Base-by-base conservation (phyloP, 2,113 vertebrate genomes). In the Cyphomyrus discorhynchus region DNA sequence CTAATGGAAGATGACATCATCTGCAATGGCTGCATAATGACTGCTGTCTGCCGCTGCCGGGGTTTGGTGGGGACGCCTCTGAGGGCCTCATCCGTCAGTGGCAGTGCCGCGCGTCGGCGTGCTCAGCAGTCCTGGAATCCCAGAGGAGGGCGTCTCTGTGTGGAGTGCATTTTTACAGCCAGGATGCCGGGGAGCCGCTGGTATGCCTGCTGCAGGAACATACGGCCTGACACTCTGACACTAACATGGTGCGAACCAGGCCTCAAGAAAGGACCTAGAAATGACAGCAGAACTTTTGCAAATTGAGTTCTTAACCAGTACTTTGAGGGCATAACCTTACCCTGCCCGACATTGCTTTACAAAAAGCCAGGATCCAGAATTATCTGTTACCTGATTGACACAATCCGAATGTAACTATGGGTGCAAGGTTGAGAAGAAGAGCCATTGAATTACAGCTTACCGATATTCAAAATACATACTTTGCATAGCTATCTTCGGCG, bases 1-100 rank as follows among this genome's bases (percentile, higher is more conserved):
- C 82, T 47, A 84, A 84, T 84, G 45, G 42, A 84, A 84, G 24
- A 84, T 47, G 82, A 84, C 82, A n/a, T 83, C 80, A 21, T 46
- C 42, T 47, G 45, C 80, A 46, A n/a, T 24, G 39, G 80, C 82
- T 46, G 82, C 82, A 84, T 47, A 84, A 84, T 24, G 42, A 84
- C 82, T n/a, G 45, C 82, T 84, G 82, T 11, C 82, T n/a, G 45
- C 82, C 9, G 82, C 45, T 45, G 19, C 77, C 39, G 31, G 77
- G 17, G 35, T 45, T 21, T n/a, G 45, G 17, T 21, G 9, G n/a
- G 80, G 80, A 84, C 19, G 42, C 21, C 42, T n/a, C 80, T 84
- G 35, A 84, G 19, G 35, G 8, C 45, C 82, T n/a, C 82, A n/a
- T 84, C 82, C 82, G 45, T 24, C 82, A 47, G 82, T 24, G 21